These are phyloP conservation scores for Vanacampus margaritifer DNA, from an alignment of 2,113 vertebrate species.

Conservation along the genomic window DNA sequence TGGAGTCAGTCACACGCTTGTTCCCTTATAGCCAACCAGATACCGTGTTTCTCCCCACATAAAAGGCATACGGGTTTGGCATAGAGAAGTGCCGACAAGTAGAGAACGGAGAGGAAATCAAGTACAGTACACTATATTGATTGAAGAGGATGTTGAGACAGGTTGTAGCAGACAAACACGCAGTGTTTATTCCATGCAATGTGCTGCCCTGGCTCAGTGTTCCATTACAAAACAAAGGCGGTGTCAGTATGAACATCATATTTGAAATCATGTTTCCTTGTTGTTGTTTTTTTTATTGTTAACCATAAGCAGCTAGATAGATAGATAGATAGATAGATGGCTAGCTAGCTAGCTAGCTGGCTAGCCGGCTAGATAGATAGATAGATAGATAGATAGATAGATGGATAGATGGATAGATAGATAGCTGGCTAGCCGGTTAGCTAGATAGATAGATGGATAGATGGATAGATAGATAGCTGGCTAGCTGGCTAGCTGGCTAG, in stretches of 20 bases:
- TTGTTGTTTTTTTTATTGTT: no score
- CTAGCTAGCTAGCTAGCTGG: no score
- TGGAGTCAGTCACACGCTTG: background rate
- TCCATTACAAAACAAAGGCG: background rate
- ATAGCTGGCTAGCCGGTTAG: no score
- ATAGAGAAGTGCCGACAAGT: constrained; percentile 37
- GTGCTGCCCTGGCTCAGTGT: background rate
- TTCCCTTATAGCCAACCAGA: background rate
- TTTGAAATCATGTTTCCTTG: no score
- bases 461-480: no score
- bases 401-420: no score
- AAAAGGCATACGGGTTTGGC: constrained; percentile 17
- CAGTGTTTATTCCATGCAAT: background rate
- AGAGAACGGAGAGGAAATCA: constrained; percentile 28
- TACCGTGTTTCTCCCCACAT: constrained; percentile 6
- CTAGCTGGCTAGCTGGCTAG: no score
- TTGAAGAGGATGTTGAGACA: constrained; percentile 44
- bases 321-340: no score
- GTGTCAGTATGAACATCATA: background rate
- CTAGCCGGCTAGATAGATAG: no score
- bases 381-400: no score
- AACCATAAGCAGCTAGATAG: no score
- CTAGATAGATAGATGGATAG: no score
- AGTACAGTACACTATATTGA: constrained; percentile 30
- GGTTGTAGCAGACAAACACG: background rate